These are phyloP conservation scores for Nicator chloris DNA, from an alignment of 2,113 vertebrate genomes.

Conservation along the genomic window DNA sequence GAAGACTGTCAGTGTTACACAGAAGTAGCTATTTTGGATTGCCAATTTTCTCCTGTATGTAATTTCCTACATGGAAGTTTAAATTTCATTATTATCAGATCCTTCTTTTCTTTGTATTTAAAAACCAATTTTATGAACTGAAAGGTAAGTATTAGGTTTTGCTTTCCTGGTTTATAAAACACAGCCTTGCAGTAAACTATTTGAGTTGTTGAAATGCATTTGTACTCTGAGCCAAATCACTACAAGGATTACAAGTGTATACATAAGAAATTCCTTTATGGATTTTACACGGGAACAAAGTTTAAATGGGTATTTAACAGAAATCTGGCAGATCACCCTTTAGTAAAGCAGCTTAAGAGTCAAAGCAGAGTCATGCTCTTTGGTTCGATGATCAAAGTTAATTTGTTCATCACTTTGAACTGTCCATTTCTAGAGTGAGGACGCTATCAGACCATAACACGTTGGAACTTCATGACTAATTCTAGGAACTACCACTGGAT, in stretches of 20 bases:
- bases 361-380: neutral
- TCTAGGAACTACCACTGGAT: neutral
- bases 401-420: neutral
- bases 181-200: neutral
- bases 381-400: neutral
- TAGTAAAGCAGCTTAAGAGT: neutral
- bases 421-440: neutral
- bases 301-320: neutral
- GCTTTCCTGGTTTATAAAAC: neutral
- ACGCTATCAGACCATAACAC: neutral
- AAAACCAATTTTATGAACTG: neutral
- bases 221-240: neutral
- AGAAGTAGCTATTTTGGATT: neutral
- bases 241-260: constrained; percentile 31
- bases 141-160: neutral
- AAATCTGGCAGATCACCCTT: neutral
- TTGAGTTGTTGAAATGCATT: neutral
- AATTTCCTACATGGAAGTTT: neutral
- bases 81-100: neutral
- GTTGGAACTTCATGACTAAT: neutral
- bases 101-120: neutral
- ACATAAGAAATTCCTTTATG: constrained; percentile 51
- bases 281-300: constrained; percentile 24
- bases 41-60: neutral
- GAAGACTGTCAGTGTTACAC: neutral